These are phyloP conservation scores for Idaea aversata DNA, from an alignment of 2,888 invertebrate species.

Conservation along the genomic window DNA sequence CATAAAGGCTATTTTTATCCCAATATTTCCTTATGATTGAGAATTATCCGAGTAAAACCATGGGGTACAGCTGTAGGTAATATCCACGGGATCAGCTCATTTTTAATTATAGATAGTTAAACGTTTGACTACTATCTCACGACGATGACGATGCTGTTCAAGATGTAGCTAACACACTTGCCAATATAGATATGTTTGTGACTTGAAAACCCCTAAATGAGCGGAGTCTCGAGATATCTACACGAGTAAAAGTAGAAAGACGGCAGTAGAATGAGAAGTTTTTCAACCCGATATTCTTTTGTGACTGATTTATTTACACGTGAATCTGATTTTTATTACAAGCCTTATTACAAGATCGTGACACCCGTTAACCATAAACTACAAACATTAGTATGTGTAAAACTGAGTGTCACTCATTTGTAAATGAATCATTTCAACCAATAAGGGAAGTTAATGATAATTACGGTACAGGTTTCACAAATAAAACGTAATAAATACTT, in stretches of 20 bases:
- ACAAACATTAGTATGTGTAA: slow-evolving; percentile 20
- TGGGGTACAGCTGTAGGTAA: too few species aligned
- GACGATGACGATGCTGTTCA: too few species aligned
- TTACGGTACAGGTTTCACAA: slow-evolving; percentile 17
- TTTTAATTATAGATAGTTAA: too few species aligned
- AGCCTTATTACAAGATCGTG: background rate
- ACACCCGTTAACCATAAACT: slow-evolving; percentile 11
- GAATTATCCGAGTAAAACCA: too few species aligned
- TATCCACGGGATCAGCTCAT: too few species aligned
- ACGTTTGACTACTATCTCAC: too few species aligned
- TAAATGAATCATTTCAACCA: slow-evolving; percentile 21
- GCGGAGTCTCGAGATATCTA: too few species aligned
- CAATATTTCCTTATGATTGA: too few species aligned
- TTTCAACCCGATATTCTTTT: background rate
- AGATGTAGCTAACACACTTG: too few species aligned
- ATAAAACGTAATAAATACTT: slow-evolving; percentile 7
- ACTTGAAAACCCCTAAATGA: too few species aligned
- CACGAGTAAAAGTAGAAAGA: background rate
- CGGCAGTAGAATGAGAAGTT: background rate
- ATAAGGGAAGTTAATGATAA: slow-evolving; percentile 13
- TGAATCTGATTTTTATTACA: background rate
- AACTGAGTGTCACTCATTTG: slow-evolving; percentile 16
- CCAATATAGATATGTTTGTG: too few species aligned
- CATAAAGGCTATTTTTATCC: too few species aligned
- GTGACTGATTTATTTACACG: background rate